phyloP scores from a whole-genome alignment of 1,140 invertebrate species.

The Marisa cornuarietis region DNA sequence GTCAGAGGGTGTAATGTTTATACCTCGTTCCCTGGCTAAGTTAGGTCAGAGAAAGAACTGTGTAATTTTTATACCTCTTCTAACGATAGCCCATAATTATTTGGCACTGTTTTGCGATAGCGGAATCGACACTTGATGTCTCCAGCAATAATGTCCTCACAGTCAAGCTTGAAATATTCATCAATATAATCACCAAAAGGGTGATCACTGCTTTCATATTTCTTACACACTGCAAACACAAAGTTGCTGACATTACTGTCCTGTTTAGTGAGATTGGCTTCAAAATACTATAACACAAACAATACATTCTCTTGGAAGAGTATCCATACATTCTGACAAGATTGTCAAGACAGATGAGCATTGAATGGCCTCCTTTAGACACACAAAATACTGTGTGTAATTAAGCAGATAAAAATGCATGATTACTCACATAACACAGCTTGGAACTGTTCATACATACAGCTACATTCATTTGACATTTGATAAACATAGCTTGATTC shows the following conservation, averaged over 20 bases:
- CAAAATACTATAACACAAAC: too few relatives aligned
- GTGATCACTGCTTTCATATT: slow-evolving; percentile 67
- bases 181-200: slow-evolving; percentile 90
- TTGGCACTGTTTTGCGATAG: slow-evolving; percentile 87
- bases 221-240: slow-evolving; percentile 10
- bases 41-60: too few relatives aligned
- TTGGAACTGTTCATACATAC: not conserved
- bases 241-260: not conserved
- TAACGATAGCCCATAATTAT: slow-evolving; percentile 89
- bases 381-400: not conserved
- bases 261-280: too few relatives aligned
- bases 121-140: slow-evolving; percentile 92
- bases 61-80: slow-evolving; percentile 75
- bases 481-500: not conserved
- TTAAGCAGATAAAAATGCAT: not conserved
- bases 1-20: too few relatives aligned
- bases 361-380: too few relatives aligned
- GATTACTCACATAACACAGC: not conserved
- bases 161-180: slow-evolving; percentile 93
- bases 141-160: slow-evolving; percentile 86
- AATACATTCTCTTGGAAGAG: too few relatives aligned
- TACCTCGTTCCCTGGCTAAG: too few relatives aligned
- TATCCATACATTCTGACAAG: too few relatives aligned
- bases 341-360: too few relatives aligned
- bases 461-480: not conserved